Evolutionary conservation across 1,140 invertebrate genomes (phyloP), one percentile per base, ranked within the genome.

Genomic region (Anthonomus grandis): DNA sequence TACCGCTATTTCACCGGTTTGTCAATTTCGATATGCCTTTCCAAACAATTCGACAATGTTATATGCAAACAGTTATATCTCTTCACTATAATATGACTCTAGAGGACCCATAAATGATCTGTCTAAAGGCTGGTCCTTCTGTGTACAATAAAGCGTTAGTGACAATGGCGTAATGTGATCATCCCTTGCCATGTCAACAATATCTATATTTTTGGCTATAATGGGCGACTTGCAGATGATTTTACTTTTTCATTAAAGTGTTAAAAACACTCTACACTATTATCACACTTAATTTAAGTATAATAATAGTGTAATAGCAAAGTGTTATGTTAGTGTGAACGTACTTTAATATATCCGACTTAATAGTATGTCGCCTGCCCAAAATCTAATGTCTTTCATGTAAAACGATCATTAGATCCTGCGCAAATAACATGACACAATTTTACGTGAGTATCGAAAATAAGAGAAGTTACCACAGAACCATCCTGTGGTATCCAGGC

Each of bases 101-200:
- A 56, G 31, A 37, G 45, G 53, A 19, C 50, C 49, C 66, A 74
- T 73, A 41, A 75, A 65, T 8, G 58, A 27, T 15, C 62, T 58
- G 49, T 74, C 73, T 31, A 41, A 68, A 39, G 71, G 73, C 57
- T 76, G 72, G 65, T 75, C 38, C 25, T 66, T 62, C 49, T 73
- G 68, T 0, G 67, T 70, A 15, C 45, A 59, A 46, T 75, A 72
- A 6, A 71, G 66, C 22, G 72, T 68, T 6, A 74, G 51, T 24
- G 60, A 71, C 10, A 74, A 57, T 34, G 57, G 59, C 39, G 61
- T 63, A 25, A 64, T 66, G 52, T 50, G 24, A 65, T 73, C 68
- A 54, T 64, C 45, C 39, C 61, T 53, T 9, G 68, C 65, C n/a
- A 60, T 10, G 22, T 61, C 41, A 31, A 73, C 62, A 68, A 66